Evolutionary conservation across 2,888 invertebrate species (phyloP), one percentile per base, ranked within the genome.

Genomic region (Pristionchus mayeri): DNA sequence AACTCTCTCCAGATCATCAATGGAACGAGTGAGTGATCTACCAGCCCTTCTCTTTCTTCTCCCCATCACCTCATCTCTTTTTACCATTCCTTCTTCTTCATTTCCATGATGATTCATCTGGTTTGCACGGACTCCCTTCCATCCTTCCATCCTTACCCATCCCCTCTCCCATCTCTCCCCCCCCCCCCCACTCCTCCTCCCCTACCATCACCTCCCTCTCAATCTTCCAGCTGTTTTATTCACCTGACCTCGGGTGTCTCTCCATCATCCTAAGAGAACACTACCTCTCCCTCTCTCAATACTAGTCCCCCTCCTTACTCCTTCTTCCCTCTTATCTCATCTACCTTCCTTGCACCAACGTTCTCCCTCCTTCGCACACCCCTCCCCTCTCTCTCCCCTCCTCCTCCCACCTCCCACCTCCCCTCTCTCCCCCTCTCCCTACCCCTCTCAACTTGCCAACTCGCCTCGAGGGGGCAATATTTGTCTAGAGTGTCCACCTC

Each of bases 131-230:
- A 24, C 40, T 16, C n/a, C n/a, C 37, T 75, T 40, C 48, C 75
- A 11, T 75, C 13, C 24, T 16, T 40, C 40, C 44, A 24, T 48
- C 40, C 75, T 37, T 40, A 27, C 34, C 75, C 30, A 48, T 75
- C 75, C 44, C 79, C 79, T n/a, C n/a, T n/a, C n/a, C n/a, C n/a
- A n/a, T n/a, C 79, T 52, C 52, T 50, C 24, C 34, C 52, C 52
- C 52, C 30, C 54, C 30, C 52, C 79, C 21, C 30, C 44, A 34
- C 79, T 50, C 54, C 50, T 27, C 30, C 54, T 24, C 40, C 52
- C 21, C 79, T 78, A n/a, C 34, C 21, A n/a, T 52, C 18, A 11
- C n/a, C 48, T 48, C 76, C 3, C 67, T 37, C 67, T 67, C 75
- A 37, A 75, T 40, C 75, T 75, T 44, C 40, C 40, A 24, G 44